phyloP scores from a whole-genome alignment of 2,113 vertebrate species.

The Gadus macrocephalus region DNA sequence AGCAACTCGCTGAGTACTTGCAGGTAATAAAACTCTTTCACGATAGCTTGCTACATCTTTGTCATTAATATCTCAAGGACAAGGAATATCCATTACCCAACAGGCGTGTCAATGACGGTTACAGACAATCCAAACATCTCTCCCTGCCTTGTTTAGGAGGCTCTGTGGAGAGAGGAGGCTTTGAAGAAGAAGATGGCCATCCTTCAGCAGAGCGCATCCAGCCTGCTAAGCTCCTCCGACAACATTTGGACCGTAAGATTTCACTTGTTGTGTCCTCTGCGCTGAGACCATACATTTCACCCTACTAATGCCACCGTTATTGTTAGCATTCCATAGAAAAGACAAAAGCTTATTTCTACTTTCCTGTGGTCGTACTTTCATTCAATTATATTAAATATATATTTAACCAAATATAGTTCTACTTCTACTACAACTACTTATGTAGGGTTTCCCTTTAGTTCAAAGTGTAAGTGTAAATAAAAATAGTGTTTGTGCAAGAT shows the following conservation, averaged over 20 bases:
- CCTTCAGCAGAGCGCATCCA: slow-evolving; percentile 58
- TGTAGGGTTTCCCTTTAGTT: neutral
- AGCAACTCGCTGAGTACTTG: slow-evolving; percentile 64
- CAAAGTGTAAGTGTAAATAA: neutral
- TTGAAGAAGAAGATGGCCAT: slow-evolving; percentile 67
- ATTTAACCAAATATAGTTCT: too few species aligned
- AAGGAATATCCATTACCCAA: too few species aligned
- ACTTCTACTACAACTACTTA: neutral
- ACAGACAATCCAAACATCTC: too few species aligned
- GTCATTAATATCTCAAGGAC: too few species aligned
- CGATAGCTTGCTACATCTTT: too few species aligned
- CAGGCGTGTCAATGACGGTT: too few species aligned
- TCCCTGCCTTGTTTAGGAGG: slow-evolving; percentile 58
- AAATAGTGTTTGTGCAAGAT: too few species aligned
- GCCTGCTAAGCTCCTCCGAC: slow-evolving; percentile 58
- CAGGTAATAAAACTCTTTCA: slow-evolving; percentile 53
- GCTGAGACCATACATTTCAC: neutral
- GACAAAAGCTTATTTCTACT: neutral
- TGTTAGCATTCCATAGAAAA: neutral
- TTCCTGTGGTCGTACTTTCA: neutral
- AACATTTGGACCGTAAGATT: slow-evolving; percentile 66
- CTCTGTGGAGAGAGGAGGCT: slow-evolving; percentile 67
- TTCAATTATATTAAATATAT: neutral
- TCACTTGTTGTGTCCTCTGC: neutral
- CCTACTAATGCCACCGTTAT: neutral